These are phyloP conservation scores for Dicerorhinus sumatrensis DNA, from an alignment of 2,113 vertebrate genomes.

Conservation along the genomic window DNA sequence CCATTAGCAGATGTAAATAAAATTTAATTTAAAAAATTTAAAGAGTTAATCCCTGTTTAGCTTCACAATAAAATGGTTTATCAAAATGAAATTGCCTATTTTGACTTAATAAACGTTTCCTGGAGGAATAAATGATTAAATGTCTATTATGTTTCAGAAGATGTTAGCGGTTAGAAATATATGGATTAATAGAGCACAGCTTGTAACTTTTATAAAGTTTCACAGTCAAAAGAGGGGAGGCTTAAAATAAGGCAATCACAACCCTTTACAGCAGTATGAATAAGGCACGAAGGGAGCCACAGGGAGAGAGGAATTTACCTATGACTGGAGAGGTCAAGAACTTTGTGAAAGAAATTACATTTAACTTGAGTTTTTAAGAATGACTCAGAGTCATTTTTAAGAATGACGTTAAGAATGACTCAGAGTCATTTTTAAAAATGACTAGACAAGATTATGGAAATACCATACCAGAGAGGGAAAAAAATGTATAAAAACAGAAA, in stretches of 20 bases:
- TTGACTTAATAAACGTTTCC: background rate
- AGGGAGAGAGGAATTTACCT: background rate
- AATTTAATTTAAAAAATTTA: background rate
- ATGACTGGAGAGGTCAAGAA: background rate
- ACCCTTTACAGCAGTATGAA: background rate
- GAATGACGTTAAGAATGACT: slow-evolving; percentile 36
- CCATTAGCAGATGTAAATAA: background rate
- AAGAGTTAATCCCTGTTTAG: background rate
- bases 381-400: slow-evolving; percentile 37
- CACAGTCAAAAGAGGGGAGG: background rate
- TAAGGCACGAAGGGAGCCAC: background rate
- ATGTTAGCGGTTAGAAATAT: background rate
- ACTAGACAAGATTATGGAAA: slow-evolving; percentile 11
- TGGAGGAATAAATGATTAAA: background rate
- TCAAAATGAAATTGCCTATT: background rate
- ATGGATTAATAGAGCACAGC: background rate
- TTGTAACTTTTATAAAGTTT: slow-evolving; percentile 4
- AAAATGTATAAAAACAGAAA: background rate
- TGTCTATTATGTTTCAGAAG: background rate
- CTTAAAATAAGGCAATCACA: background rate
- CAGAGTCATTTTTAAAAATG: slow-evolving; percentile 36
- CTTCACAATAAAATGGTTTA: background rate
- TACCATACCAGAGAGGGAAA: background rate
- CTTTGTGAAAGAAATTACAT: slow-evolving; percentile 1
- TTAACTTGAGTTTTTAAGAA: slow-evolving; percentile 51